Evolutionary conservation across 1,140 invertebrate species (phyloP).

Genomic region (Arion vulgaris): DNA sequence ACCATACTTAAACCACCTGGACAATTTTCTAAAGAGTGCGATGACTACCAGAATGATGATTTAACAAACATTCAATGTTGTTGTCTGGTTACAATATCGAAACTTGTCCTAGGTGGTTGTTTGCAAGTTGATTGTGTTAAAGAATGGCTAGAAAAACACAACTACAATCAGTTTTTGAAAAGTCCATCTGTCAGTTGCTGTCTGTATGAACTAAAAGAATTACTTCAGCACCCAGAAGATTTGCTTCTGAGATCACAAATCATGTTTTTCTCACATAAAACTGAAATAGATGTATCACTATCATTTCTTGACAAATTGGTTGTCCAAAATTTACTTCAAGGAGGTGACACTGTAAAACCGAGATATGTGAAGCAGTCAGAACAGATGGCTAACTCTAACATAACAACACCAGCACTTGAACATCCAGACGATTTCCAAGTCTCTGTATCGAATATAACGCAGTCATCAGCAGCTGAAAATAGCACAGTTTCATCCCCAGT

Average conservation of each 20-base stretch:
- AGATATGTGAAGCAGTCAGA: conserved; percentile 5
- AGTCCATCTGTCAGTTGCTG: not conserved
- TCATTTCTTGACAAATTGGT: conserved; percentile 27
- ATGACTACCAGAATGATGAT: not conserved
- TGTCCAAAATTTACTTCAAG: conserved; percentile 11
- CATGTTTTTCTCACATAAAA: not conserved
- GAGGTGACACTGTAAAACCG: not conserved
- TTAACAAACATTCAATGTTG: not conserved
- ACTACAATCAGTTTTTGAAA: not conserved
- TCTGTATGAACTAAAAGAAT: conserved; percentile 17
- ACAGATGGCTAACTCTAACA: not conserved
- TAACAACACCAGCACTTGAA: not conserved
- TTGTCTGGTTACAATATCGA: not conserved
- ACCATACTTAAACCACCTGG: not conserved
- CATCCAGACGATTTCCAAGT: not conserved
- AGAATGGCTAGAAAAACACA: conserved; percentile 12
- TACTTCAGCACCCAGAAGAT: conserved; percentile 17
- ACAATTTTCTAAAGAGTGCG: not conserved
- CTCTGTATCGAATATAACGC: not conserved
- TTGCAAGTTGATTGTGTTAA: not conserved
- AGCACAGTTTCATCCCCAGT: not conserved
- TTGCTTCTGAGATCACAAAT: not conserved
- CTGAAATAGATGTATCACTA: conserved; percentile 19
- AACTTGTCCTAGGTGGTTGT: conserved; percentile 23
- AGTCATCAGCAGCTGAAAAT: not conserved